Conservation (phyloP, 1,140 invertebrate genomes). For the Hyles vespertilio region DNA sequence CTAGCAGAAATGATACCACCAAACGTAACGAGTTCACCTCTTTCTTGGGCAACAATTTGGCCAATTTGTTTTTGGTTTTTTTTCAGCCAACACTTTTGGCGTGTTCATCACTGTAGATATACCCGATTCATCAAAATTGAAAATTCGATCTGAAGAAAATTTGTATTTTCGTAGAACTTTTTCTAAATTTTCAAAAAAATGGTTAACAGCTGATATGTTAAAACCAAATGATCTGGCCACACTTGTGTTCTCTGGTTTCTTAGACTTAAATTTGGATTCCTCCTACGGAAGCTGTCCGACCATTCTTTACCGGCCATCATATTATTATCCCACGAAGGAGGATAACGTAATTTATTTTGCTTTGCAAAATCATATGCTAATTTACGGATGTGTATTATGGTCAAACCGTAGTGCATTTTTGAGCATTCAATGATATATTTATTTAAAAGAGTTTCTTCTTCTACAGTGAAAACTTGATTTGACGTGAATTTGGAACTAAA, state of each 20-base stretch:
- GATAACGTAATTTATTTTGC: conserved; percentile 29
- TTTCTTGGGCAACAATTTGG: not conserved
- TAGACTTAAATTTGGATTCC: conserved; percentile 41
- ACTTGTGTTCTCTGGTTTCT: conserved; percentile 46
- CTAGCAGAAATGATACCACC: not conserved
- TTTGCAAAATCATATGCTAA: conserved; percentile 49
- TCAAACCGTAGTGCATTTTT: conserved; percentile 51
- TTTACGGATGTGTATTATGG: conserved; percentile 28
- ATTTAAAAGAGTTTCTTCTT: conserved; percentile 1
- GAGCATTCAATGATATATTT: not conserved
- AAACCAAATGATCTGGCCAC: conserved; percentile 46
- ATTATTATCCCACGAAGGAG: conserved; percentile 26
- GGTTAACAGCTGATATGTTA: conserved; percentile 40
- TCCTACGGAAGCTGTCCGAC: conserved; percentile 29
- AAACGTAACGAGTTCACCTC: not conserved
- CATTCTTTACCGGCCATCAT: conserved; percentile 29
- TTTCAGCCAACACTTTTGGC: not conserved
- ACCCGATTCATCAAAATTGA: conserved; percentile 13
- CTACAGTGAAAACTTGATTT: conserved; percentile 2
- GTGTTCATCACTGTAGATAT: not conserved
- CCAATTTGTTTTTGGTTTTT: conserved; percentile 1
- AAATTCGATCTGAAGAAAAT: conserved; percentile 21
- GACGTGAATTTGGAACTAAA: conserved; percentile 8
- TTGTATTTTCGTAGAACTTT: conserved; percentile 22
- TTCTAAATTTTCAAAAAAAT: conserved; percentile 45